These are phyloP conservation scores for Lepus oiostolus DNA, from an alignment of 2,797 vertebrate genomes.

Conservation along the genomic window DNA sequence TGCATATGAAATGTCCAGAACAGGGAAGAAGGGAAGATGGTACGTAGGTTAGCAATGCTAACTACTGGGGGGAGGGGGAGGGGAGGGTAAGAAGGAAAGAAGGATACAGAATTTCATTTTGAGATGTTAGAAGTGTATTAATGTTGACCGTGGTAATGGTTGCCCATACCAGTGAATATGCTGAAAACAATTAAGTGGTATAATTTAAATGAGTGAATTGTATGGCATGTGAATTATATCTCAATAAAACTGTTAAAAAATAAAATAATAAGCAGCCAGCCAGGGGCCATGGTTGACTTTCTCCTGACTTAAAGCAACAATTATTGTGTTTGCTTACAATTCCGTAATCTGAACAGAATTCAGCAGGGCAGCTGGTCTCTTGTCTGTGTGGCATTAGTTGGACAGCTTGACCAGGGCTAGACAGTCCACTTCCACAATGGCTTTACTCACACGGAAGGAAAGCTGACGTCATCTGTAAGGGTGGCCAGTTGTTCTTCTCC, in stretches of 20 bases:
- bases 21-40: background rate
- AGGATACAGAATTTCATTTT: constrained; percentile 9
- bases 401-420: background rate
- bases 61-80: too few relatives aligned
- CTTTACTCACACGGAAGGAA: background rate
- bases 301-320: background rate
- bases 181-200: constrained; percentile 7
- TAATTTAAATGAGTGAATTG: background rate
- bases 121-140: constrained; percentile 22
- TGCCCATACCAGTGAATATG: background rate
- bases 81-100: background rate
- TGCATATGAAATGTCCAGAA: background rate
- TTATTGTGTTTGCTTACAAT: background rate
- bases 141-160: background rate
- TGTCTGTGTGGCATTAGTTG: background rate
- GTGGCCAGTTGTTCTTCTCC: background rate
- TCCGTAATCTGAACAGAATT: background rate
- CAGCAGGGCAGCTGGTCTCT: background rate
- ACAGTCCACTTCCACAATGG: background rate
- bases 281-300: background rate
- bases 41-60: background rate
- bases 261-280: background rate
- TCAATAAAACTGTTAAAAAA: constrained; percentile 7
- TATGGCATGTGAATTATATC: background rate
- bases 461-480: background rate